Evolutionary conservation across 1,140 invertebrate genomes (phyloP).

Genomic region (Anthonomus grandis): DNA sequence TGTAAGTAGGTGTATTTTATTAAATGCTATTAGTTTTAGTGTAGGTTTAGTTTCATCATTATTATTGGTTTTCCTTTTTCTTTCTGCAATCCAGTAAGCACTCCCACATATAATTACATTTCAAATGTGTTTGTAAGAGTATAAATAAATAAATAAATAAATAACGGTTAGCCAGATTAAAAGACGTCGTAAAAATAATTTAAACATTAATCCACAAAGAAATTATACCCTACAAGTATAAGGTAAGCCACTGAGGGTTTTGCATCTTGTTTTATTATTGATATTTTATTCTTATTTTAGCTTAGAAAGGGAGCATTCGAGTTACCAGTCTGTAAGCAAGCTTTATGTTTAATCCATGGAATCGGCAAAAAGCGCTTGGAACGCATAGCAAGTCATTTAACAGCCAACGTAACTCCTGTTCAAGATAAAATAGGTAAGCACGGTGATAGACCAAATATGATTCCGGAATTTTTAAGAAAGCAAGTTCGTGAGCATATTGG

Average conservation of each 20-base stretch:
- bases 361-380: slow-evolving; percentile 17
- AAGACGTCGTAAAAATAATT: slow-evolving; percentile 3
- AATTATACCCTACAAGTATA: slow-evolving; percentile 10
- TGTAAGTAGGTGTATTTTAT: too few species aligned
- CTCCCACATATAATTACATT: too few species aligned
- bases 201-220: too few species aligned
- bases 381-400: slow-evolving; percentile 6
- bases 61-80: too few species aligned
- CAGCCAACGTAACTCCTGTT: not conserved
- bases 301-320: slow-evolving; percentile 14
- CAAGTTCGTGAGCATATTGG: slow-evolving; percentile 17
- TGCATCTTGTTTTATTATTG: not conserved
- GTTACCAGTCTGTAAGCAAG: slow-evolving; percentile 12
- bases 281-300: not conserved
- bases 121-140: too few species aligned
- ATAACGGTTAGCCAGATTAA: slow-evolving; percentile 1
- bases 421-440: slow-evolving; percentile 15
- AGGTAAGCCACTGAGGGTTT: slow-evolving; percentile 6
- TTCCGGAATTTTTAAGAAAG: slow-evolving; percentile 7
- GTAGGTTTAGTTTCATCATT: too few species aligned
- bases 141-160: too few species aligned
- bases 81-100: too few species aligned
- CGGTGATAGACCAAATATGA: slow-evolving; percentile 4
- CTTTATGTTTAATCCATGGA: slow-evolving; percentile 15
- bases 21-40: too few species aligned